Percentiles rank a stretch among this genome's conserved stretches.
Evolutionary conservation across 1,140 invertebrate species (phyloP).

Genomic region (Homarus americanus): DNA sequence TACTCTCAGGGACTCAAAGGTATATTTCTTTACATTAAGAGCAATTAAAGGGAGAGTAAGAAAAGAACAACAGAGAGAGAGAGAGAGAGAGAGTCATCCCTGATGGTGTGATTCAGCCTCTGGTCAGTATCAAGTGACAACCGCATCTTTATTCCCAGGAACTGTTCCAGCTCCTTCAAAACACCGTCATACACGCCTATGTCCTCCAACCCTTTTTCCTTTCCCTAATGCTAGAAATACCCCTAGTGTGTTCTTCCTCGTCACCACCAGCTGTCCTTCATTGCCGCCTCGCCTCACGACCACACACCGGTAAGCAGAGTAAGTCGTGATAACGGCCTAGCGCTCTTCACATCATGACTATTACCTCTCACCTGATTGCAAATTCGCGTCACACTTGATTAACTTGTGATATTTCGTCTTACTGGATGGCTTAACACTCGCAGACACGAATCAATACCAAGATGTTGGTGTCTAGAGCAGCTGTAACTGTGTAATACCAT

Average conservation of each 20-base stretch:
- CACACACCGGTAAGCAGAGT: background rate
- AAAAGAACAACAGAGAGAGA: background rate
- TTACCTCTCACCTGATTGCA: background rate
- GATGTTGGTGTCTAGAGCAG: background rate
- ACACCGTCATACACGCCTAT: too few species aligned
- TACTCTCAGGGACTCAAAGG: background rate
- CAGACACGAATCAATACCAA: background rate
- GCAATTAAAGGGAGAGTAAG: too few species aligned
- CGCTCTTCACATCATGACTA: background rate
- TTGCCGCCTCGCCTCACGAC: background rate
- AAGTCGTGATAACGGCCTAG: constrained; percentile 10
- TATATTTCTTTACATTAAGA: too few species aligned
- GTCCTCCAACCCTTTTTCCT: background rate
- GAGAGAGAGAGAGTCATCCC: background rate
- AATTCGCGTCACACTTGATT: background rate
- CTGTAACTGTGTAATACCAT: background rate
- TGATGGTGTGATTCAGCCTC: background rate
- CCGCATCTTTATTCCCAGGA: background rate
- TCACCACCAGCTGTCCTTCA: background rate
- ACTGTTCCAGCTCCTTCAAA: background rate
- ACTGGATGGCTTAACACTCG: background rate
- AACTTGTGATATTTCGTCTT: background rate
- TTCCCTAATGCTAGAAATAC: background rate
- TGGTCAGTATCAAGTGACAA: background rate
- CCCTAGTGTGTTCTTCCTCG: background rate